Evolutionary conservation across 1,140 invertebrate genomes (phyloP).

Genomic region (Trichomalopsis sarcophagae): DNA sequence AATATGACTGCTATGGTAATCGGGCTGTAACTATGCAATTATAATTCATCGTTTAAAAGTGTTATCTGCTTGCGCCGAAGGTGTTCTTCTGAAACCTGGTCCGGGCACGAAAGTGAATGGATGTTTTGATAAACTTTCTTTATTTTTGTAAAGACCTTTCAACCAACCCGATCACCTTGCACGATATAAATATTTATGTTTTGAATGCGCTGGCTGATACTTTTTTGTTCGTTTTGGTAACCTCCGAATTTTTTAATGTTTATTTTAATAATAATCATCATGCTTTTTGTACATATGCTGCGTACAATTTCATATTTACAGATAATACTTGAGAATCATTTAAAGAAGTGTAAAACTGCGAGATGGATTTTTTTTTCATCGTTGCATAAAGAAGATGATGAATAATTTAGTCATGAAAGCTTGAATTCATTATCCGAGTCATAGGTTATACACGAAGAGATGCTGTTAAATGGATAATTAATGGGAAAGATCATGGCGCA

Average conservation of each 20-base stretch:
- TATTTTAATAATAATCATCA: conserved; percentile 4
- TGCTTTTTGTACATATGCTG: too few relatives aligned
- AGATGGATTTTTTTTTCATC: too few relatives aligned
- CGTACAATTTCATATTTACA: too few relatives aligned
- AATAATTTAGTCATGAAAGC: too few relatives aligned
- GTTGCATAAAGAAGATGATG: too few relatives aligned
- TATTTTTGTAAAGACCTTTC: background rate
- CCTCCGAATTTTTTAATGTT: background rate
- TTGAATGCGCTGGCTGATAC: background rate
- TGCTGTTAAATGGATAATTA: too few relatives aligned
- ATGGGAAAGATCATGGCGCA: too few relatives aligned
- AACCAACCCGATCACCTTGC: background rate
- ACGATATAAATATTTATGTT: background rate
- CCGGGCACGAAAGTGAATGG: background rate
- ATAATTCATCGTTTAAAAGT: background rate
- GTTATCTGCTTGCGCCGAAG: background rate
- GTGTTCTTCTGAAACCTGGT: background rate
- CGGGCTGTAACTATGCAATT: background rate
- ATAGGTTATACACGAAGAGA: too few relatives aligned
- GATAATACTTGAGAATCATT: too few relatives aligned
- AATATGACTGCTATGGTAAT: background rate
- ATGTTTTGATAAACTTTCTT: conserved; percentile 4
- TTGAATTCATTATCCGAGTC: too few relatives aligned
- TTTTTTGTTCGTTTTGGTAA: background rate
- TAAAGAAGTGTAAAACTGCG: background rate